These are phyloP conservation scores for Opisthocomus hoazin DNA, from an alignment of 2,113 vertebrate species.

Conservation along the genomic window DNA sequence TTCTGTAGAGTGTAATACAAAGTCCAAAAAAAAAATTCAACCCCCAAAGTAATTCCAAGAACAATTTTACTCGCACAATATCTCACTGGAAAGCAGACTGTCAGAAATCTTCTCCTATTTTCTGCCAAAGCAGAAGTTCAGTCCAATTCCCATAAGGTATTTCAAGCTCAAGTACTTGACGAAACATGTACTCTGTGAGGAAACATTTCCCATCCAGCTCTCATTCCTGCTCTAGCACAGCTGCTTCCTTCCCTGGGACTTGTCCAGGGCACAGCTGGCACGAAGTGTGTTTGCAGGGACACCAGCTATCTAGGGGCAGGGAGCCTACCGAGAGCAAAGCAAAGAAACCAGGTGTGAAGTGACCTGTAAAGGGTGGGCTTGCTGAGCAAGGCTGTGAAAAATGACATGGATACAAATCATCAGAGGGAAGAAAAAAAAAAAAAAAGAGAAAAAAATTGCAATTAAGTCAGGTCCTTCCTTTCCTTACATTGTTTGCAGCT, in stretches of 20 bases:
- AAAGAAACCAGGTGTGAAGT: neutral
- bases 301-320: neutral
- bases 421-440: rapidly evolving
- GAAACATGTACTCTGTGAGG: neutral
- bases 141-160: neutral
- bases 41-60: neutral
- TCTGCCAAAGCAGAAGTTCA: neutral
- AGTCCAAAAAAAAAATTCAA: neutral
- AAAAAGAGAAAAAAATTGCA: neutral
- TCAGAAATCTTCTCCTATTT: neutral
- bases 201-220: neutral
- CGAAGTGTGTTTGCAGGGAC: neutral
- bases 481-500: neutral
- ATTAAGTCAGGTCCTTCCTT: neutral
- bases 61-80: neutral
- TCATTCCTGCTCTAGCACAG: neutral
- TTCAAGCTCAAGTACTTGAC: neutral
- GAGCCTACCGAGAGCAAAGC: neutral
- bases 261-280: neutral
- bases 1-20: neutral
- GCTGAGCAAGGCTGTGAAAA: neutral
- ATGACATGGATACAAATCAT: neutral
- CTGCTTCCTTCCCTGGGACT: neutral
- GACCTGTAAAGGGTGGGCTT: neutral
- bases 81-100: neutral